These are phyloP conservation scores for Wasmannia auropunctata DNA, from an alignment of 1,140 invertebrate genomes.

Conservation along the genomic window DNA sequence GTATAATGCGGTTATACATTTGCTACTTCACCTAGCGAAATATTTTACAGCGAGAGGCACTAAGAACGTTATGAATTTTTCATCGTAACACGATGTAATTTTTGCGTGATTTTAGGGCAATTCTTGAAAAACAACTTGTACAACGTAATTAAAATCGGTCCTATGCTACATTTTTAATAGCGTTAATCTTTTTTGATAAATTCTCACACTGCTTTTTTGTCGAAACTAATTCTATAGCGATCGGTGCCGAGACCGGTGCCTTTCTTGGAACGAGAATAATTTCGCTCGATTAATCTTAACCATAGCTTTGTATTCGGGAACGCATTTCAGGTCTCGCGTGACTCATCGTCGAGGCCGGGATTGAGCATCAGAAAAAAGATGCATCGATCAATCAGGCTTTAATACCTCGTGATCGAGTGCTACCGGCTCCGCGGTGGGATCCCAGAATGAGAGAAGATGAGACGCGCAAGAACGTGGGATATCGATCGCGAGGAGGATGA, in stretches of 20 bases:
- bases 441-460: constrained; percentile 22
- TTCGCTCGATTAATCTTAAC: constrained; percentile 32
- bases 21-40: neutral
- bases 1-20: neutral
- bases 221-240: neutral
- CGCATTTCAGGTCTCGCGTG: constrained; percentile 36
- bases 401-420: constrained; percentile 56
- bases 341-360: constrained; percentile 30
- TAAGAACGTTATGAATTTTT: neutral
- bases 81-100: neutral
- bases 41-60: neutral
- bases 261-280: constrained; percentile 37
- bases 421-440: constrained; percentile 38
- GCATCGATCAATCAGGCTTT: constrained; percentile 58
- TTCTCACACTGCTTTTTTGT: neutral
- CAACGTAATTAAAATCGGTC: neutral
- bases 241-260: neutral
- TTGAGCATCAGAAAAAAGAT: constrained; percentile 33
- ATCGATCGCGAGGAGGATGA: constrained; percentile 51
- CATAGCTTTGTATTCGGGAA: constrained; percentile 40
- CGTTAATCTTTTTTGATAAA: neutral
- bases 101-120: neutral
- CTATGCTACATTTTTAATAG: neutral
- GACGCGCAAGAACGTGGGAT: constrained; percentile 53
- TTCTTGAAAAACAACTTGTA: neutral